Evolutionary conservation across 2,888 invertebrate genomes (phyloP).

Genomic region (Malthinus seriepunctatus): DNA sequence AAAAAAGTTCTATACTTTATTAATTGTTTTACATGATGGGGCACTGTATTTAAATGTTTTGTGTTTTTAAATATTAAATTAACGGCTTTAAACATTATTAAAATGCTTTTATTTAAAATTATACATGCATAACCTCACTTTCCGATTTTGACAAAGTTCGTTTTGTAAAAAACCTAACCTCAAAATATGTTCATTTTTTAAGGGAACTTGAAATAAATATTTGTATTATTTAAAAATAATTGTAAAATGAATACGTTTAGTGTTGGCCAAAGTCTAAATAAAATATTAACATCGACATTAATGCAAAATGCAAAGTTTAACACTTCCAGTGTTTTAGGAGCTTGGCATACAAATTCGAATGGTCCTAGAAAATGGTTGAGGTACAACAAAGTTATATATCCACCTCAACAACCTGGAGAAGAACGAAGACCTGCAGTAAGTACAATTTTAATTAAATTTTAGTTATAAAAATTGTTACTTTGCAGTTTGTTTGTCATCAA

Average conservation of each 20-base stretch:
- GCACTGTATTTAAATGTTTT: background rate
- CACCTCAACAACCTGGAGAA: slow-evolving; percentile 75
- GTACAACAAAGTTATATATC: slow-evolving; percentile 77
- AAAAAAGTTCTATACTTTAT: slow-evolving; percentile 59
- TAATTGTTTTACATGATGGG: background rate
- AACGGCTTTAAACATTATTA: slow-evolving; percentile 16
- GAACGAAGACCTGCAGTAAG: slow-evolving; percentile 83
- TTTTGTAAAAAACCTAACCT: background rate
- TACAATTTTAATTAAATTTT: slow-evolving; percentile 13
- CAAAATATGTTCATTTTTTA: background rate
- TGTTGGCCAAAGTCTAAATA: background rate
- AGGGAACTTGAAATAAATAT: background rate
- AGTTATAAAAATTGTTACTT: slow-evolving; percentile 3
- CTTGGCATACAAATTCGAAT: slow-evolving; percentile 22
- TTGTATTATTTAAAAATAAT: background rate
- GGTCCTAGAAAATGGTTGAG: slow-evolving; percentile 63
- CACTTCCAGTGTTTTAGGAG: slow-evolving; percentile 1
- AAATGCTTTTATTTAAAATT: background rate
- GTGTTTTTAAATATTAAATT: background rate
- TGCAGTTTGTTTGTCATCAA: slow-evolving; percentile 86
- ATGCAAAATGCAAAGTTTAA: background rate
- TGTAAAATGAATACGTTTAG: background rate
- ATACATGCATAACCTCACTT: slow-evolving; percentile 10
- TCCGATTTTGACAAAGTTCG: background rate
- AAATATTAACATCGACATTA: background rate